A percentile compares a stretch with the other conserved stretches of the same genome.
Conservation (phyloP, 2,888 invertebrate genomes). For the Philaethria dido region DNA sequence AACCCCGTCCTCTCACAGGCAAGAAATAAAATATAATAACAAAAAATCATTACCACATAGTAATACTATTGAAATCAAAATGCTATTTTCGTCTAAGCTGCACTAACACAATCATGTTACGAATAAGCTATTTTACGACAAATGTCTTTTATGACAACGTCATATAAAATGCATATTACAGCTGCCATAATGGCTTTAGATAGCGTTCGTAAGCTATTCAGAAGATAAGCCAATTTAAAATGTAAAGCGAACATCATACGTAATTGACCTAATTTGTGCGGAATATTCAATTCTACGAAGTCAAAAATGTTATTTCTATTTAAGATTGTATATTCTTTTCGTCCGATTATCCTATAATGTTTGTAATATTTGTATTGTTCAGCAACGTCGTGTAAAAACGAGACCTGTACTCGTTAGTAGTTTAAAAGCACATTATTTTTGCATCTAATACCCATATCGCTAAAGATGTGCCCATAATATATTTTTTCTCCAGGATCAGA, state of each 20-base stretch:
- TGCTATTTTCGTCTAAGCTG: neutral
- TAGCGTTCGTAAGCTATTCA: slow-evolving; percentile 4
- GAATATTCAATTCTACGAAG: neutral
- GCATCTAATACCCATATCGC: too few relatives aligned
- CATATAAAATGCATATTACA: slow-evolving; percentile 25
- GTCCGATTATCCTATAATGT: too few relatives aligned
- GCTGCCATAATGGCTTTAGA: slow-evolving; percentile 11
- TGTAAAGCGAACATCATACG: slow-evolving; percentile 12
- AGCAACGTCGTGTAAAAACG: too few relatives aligned
- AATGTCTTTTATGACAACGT: slow-evolving; percentile 32
- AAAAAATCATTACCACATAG: slow-evolving; percentile 31
- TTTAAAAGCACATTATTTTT: too few relatives aligned
- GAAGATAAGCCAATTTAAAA: slow-evolving; percentile 23
- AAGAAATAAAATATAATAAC: neutral
- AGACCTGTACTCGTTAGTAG: too few relatives aligned
- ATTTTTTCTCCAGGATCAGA: too few relatives aligned
- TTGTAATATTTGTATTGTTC: too few relatives aligned
- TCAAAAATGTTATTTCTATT: slow-evolving; percentile 4
- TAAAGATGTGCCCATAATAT: too few relatives aligned
- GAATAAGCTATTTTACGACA: slow-evolving; percentile 26
- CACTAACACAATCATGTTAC: slow-evolving; percentile 17
- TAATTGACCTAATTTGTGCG: slow-evolving; percentile 4
- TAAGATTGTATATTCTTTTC: neutral
- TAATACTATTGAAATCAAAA: slow-evolving; percentile 15
- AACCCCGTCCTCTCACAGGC: too few relatives aligned